A percentile compares a stretch with the other conserved stretches of the same genome.
Evolutionary conservation across 2,888 invertebrate species (phyloP).

Genomic region (Cerastis leucographa): DNA sequence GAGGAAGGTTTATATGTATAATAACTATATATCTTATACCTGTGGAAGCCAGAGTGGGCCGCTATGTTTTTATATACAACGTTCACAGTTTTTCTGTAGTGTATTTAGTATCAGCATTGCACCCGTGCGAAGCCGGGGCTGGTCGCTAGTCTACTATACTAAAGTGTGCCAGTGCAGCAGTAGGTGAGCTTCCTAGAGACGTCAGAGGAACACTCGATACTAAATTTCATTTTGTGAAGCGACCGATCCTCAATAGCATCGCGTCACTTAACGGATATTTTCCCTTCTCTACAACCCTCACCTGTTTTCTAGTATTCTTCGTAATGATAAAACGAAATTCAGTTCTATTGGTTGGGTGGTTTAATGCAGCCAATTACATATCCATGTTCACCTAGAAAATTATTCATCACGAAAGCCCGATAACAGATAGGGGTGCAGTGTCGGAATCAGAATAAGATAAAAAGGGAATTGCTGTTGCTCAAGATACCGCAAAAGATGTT

Average conservation of each 20-base stretch:
- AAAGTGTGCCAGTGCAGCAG: constrained; percentile 7
- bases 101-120: no score
- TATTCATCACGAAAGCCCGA: constrained; percentile 27
- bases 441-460: constrained; percentile 61
- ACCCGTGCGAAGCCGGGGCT: no score
- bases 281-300: constrained; percentile 51
- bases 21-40: no score
- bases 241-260: constrained; percentile 74
- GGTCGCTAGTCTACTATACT: not conserved
- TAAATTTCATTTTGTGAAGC: constrained; percentile 80
- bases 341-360: not conserved
- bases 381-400: constrained; percentile 7
- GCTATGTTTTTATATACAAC: no score
- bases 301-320: constrained; percentile 45
- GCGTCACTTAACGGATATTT: constrained; percentile 72
- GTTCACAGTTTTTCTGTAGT: no score
- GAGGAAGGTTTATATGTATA: no score
- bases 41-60: no score
- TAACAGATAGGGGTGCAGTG: constrained; percentile 45
- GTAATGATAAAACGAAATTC: constrained; percentile 36
- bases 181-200: constrained; percentile 37
- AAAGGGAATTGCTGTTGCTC: constrained; percentile 59
- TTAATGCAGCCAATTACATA: constrained; percentile 20
- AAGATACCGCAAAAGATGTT: constrained; percentile 58
- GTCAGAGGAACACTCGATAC: constrained; percentile 69